Evolutionary conservation across 2,888 invertebrate species (phyloP).

Genomic region (Eupithecia insigniata): DNA sequence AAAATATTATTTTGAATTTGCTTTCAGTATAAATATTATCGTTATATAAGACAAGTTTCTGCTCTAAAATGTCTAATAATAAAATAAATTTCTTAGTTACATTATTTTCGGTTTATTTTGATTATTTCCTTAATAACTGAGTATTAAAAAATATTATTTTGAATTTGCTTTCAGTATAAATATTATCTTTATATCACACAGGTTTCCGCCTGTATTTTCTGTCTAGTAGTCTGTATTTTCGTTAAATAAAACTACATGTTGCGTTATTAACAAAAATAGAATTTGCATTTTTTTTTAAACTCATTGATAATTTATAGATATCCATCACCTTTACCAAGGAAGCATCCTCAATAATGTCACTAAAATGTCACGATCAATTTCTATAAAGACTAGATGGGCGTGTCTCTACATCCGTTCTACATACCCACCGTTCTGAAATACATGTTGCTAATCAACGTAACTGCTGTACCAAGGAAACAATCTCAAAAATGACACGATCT

Average conservation of each 20-base stretch:
- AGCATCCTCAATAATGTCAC: too few species aligned
- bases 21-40: too few species aligned
- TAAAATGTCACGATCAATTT: too few species aligned
- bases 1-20: not conserved
- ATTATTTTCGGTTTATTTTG: not conserved
- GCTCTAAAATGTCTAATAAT: not conserved
- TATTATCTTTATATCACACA: not conserved
- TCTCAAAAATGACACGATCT: too few species aligned
- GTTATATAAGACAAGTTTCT: not conserved
- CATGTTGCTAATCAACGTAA: too few species aligned
- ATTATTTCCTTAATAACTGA: not conserved
- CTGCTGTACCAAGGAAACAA: not conserved
- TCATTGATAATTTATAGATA: not conserved
- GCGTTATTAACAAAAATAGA: not conserved
- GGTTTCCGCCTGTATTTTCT: too few species aligned
- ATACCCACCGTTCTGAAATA: not conserved
- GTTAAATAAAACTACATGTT: not conserved
- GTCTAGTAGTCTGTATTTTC: too few species aligned
- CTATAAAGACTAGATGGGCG: too few species aligned
- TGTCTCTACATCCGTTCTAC: not conserved
- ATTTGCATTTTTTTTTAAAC: not conserved
- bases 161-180: too few species aligned
- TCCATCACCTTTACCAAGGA: not conserved
- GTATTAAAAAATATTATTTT: not conserved
- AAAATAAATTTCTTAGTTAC: too few species aligned